phyloP scores from a whole-genome alignment of 2,888 invertebrate genomes.

The Chalcosyrphus nemorum region DNA sequence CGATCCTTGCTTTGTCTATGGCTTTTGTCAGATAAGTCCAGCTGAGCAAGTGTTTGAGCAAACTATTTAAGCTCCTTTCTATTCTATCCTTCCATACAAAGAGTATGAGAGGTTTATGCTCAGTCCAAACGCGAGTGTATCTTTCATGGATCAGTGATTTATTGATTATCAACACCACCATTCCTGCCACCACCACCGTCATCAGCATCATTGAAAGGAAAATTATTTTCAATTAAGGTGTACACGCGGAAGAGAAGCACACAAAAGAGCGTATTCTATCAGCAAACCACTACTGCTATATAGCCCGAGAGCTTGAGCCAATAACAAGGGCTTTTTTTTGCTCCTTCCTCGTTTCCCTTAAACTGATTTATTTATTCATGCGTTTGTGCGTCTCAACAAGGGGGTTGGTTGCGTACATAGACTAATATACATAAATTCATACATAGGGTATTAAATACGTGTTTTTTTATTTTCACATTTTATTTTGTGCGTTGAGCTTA shows the following conservation, averaged over 20 bases:
- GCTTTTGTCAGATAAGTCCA: too few relatives aligned
- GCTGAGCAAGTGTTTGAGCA: too few relatives aligned
- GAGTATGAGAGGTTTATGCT: too few relatives aligned
- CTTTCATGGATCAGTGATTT: conserved; percentile 37
- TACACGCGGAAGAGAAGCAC: conserved; percentile 8
- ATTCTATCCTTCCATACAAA: too few relatives aligned
- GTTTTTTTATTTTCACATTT: background rate
- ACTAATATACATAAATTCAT: background rate
- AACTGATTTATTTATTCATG: conserved; percentile 56
- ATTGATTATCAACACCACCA: conserved; percentile 25
- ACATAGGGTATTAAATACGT: background rate
- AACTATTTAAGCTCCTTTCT: too few relatives aligned
- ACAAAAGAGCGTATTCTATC: conserved; percentile 8
- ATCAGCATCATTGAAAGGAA: background rate
- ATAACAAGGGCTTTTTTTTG: background rate
- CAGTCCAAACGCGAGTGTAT: background rate
- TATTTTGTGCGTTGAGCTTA: background rate
- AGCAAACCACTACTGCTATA: background rate
- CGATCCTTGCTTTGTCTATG: too few relatives aligned
- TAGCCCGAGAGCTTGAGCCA: background rate
- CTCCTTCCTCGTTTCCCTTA: background rate
- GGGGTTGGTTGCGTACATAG: background rate
- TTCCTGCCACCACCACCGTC: background rate
- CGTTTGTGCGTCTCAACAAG: conserved; percentile 6
- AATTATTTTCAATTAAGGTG: conserved; percentile 48